Percentiles rank a stretch among this genome's conserved stretches.
These are phyloP conservation scores for Rhamphomyia laevipes DNA, from an alignment of 2,888 invertebrate species.

Conservation along the genomic window DNA sequence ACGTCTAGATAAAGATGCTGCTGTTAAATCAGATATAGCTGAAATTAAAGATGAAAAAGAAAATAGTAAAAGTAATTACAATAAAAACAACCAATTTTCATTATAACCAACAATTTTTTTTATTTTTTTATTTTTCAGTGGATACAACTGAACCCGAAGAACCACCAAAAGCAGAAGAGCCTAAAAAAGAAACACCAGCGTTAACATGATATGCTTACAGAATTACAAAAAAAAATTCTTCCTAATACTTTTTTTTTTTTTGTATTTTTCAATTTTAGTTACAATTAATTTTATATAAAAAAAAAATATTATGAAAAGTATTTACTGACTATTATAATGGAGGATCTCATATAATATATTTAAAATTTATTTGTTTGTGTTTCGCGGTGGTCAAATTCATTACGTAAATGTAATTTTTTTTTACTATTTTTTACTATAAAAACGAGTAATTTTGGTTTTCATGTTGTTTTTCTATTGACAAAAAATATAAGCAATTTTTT, in stretches of 20 bases:
- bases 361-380: too few species aligned
- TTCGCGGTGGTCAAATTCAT: too few species aligned
- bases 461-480: too few species aligned
- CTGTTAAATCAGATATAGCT: constrained; percentile 17
- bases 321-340: too few species aligned
- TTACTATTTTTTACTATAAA: too few species aligned
- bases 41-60: constrained; percentile 50
- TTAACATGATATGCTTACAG: constrained; percentile 46
- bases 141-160: constrained; percentile 39
- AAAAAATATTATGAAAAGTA: too few species aligned
- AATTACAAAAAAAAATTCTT: neutral
- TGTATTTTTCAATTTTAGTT: neutral
- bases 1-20: constrained; percentile 52
- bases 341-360: too few species aligned
- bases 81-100: neutral
- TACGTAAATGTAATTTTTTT: too few species aligned
- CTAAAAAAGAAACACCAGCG: constrained; percentile 52
- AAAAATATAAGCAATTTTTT: too few species aligned
- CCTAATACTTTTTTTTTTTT: neutral
- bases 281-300: too few species aligned
- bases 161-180: constrained; percentile 47
- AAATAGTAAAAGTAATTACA: constrained; percentile 41
- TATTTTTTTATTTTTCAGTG: constrained; percentile 33
- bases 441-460: too few species aligned
- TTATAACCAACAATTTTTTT: neutral